A percentile compares a stretch with the other conserved stretches of the same genome.
phyloP scores from a whole-genome alignment of 1,140 invertebrate species.

The Adoxophyes honmai region DNA sequence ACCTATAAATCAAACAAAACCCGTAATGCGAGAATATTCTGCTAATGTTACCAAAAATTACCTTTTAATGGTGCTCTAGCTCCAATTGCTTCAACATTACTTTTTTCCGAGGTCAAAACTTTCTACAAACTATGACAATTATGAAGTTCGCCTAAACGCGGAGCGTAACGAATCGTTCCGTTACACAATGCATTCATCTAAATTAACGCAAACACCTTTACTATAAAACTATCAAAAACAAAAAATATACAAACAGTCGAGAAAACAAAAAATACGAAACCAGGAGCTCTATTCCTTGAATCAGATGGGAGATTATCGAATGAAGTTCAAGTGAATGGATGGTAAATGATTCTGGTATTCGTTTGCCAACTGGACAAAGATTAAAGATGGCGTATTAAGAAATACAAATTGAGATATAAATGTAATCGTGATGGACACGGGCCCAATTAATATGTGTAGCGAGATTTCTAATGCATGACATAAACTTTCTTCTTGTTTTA shows the following conservation, averaged over 20 bases:
- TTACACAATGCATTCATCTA: slow-evolving; percentile 27
- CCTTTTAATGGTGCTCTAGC: too few species aligned
- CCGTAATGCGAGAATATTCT: too few species aligned
- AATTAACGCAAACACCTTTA: slow-evolving; percentile 29
- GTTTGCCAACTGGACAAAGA: slow-evolving; percentile 4
- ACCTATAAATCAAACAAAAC: too few species aligned
- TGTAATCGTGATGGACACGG: not conserved
- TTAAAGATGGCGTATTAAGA: not conserved
- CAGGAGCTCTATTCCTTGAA: too few species aligned
- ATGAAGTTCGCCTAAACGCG: not conserved
- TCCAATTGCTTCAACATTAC: too few species aligned
- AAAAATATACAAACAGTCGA: too few species aligned
- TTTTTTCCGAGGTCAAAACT: not conserved
- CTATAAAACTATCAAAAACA: not conserved
- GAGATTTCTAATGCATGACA: not conserved
- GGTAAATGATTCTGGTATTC: too few species aligned
- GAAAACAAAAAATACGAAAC: too few species aligned
- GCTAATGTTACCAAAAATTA: too few species aligned
- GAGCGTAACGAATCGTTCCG: slow-evolving; percentile 17
- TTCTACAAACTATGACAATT: slow-evolving; percentile 5
- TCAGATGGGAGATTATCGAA: too few species aligned
- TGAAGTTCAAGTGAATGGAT: too few species aligned
- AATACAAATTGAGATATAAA: not conserved
- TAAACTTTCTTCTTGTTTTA: not conserved
- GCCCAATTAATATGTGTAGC: slow-evolving; percentile 9